Conservation (phyloP, 2,888 invertebrate species). For the Torymus auratus region DNA sequence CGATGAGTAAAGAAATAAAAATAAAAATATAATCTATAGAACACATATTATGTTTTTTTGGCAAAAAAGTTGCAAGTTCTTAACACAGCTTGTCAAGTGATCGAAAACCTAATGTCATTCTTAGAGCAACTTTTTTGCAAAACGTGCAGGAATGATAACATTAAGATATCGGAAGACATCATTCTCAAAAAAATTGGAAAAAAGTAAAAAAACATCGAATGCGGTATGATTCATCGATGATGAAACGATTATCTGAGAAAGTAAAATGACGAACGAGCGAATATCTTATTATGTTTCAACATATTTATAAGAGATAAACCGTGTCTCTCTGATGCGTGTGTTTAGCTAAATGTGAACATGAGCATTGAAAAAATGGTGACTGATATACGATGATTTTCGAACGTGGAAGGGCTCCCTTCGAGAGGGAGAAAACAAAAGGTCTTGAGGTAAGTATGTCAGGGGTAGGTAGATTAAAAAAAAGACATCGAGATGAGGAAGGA, state of each 20-base stretch:
- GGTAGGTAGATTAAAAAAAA: constrained; percentile 39
- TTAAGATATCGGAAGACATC: constrained; percentile 33
- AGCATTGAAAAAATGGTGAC: constrained; percentile 28
- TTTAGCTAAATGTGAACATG: constrained; percentile 16
- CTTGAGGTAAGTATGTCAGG: constrained; percentile 23
- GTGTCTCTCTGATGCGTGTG: constrained; percentile 11
- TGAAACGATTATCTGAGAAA: constrained; percentile 18
- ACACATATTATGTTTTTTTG: constrained; percentile 11
- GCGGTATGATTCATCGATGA: background rate
- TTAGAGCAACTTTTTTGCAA: constrained; percentile 39
- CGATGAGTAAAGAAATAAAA: constrained; percentile 44
- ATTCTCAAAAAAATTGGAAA: constrained; percentile 50
- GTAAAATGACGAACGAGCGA: constrained; percentile 28
- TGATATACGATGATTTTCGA: constrained; percentile 10
- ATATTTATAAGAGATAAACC: constrained; percentile 11
- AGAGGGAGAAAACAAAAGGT: constrained; percentile 20
- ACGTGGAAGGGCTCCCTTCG: constrained; percentile 11
- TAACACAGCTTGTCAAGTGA: background rate
- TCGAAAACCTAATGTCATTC: background rate
- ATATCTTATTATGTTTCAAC: constrained; percentile 25
- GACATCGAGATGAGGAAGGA: constrained; percentile 50
- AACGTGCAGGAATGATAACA: constrained; percentile 48
- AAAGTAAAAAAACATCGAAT: constrained; percentile 38
- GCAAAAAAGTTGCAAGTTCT: constrained; percentile 42
- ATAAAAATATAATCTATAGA: constrained; percentile 31